phyloP scores from a whole-genome alignment of 2,797 vertebrate genomes.

The Neosilurus hyrtlii region DNA sequence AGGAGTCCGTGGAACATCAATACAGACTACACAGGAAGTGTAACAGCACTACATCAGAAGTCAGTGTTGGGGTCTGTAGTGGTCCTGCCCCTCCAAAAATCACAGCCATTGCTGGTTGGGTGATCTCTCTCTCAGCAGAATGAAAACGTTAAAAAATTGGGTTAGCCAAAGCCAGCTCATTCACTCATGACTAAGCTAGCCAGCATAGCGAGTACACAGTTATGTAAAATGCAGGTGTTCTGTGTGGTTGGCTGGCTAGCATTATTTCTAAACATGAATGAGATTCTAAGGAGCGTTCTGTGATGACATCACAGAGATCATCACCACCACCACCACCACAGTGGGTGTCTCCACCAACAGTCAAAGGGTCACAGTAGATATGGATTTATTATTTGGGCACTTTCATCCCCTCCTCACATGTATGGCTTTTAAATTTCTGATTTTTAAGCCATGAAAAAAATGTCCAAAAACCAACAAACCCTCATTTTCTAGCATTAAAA shows the following conservation, averaged over 20 bases:
- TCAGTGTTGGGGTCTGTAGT: background rate
- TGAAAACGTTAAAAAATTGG: background rate
- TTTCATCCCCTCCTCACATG: background rate
- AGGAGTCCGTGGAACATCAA: background rate
- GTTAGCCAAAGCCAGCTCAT: background rate
- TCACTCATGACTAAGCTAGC: background rate
- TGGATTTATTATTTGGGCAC: background rate
- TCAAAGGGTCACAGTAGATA: background rate
- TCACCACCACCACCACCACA: background rate
- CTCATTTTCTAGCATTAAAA: constrained; percentile 22
- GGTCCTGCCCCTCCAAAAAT: background rate
- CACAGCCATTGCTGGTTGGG: background rate
- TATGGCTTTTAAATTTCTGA: background rate
- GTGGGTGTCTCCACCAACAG: background rate
- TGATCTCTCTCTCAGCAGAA: background rate
- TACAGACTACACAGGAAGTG: background rate
- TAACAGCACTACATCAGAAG: background rate
- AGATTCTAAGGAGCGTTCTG: background rate
- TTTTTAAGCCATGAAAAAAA: constrained; percentile 16
- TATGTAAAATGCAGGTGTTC: background rate
- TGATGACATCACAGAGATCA: background rate
- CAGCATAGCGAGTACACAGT: background rate
- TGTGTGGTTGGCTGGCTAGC: background rate
- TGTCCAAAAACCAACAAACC: constrained; percentile 12
- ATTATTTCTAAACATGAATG: background rate